Base-by-base conservation (phyloP, 1,140 invertebrate species). In the Laodelphax striatellus region DNA sequence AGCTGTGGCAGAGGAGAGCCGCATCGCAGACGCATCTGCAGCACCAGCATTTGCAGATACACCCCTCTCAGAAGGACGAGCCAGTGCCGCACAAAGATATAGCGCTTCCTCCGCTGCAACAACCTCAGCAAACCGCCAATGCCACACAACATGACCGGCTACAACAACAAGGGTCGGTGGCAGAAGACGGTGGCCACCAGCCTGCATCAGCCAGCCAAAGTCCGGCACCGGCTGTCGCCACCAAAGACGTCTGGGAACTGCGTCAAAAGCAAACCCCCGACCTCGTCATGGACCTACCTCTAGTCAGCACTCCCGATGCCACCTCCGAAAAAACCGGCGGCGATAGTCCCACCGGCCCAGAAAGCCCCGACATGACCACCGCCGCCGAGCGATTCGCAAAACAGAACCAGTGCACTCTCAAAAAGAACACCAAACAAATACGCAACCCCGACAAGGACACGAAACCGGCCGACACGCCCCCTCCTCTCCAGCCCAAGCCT, bases 261-360 rank as follows among this genome's bases (percentile, higher is more conserved):
- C 73, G 77, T 54, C 80, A 76, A 68, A 85, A 84, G 63, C 83
- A 87, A 63, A 87, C 90, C 1, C 91, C 90, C 1, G 91, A 94
- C 73, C 75, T 94, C n/a, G 90, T 94, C 28, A 87, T 92, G 79
- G 90, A 92, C 72, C 73, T 93, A 52, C 90, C 90, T 9, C 66
- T 83, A 2, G 58, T 61, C 10, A 38, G 34, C n/a, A 56, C 64
- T 13, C 56, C 55, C 17, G 64, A 64, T 1, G 31, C 43, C 38
- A 44, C 43, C 38, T 52, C 28, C 1, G 41, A 21, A 19, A 52
- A 57, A 2, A 41, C 34, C 0, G 44, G 58, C 28, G 24, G 24
- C 6, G 58, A 60, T 5, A 70, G 63, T 63, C 71, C 64, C 13
- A 58, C 63, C 24, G 78, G 77, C 3, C 78, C 79, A 0, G 82